Base-by-base conservation (phyloP, 2,797 vertebrate genomes). In the Aselliscus stoliczkanus region DNA sequence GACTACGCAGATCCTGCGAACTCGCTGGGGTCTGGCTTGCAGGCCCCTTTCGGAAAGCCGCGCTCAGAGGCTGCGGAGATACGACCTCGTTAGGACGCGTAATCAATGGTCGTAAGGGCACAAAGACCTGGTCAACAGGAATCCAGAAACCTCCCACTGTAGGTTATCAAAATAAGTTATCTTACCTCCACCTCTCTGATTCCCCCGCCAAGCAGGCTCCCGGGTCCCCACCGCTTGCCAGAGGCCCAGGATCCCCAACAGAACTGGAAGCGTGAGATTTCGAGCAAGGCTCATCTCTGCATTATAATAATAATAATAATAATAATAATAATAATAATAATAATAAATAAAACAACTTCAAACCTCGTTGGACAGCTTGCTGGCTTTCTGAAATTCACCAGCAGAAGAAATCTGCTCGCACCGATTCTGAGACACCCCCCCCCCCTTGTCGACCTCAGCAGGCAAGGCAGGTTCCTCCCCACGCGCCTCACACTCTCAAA, bases 291-390 rank as follows among this genome's bases (percentile, higher is more conserved):
- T 75, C 67, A 13, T 54, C 37, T 92, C 80, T n/a, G 31, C 65
- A 27, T 52, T 65, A 58, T 75, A 81, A 82, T 94, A 82, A 96
- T 91, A 58, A 75, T 79, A 76, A 88, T 90, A 50, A 86, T n/a
- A n/a, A n/a, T n/a, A n/a, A n/a, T n/a, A n/a, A n/a, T n/a, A n/a
- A 58, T 75, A 81, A 82, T 94, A 82, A 96, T 91, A 58, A 75
- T 79, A 76, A 88, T 90, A 50, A 86, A 17, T 80, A 84, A 93
- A 81, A 90, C n/a, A 93, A 93, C 93, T 90, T 90, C 88, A 69
- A 83, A 83, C 52, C 88, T 85, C 85, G n/a, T 65, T 64, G 67
- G 88, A 92, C 90, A 84, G 96, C 77, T 88, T 56, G n/a, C 44
- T 91, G 91, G 94, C 75, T 93, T 90, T 89, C 64, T 7, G 75